A percentile compares a stretch with the other conserved stretches of the same genome.
Conservation (phyloP, 2,888 invertebrate species). For the Craniophora ligustri region DNA sequence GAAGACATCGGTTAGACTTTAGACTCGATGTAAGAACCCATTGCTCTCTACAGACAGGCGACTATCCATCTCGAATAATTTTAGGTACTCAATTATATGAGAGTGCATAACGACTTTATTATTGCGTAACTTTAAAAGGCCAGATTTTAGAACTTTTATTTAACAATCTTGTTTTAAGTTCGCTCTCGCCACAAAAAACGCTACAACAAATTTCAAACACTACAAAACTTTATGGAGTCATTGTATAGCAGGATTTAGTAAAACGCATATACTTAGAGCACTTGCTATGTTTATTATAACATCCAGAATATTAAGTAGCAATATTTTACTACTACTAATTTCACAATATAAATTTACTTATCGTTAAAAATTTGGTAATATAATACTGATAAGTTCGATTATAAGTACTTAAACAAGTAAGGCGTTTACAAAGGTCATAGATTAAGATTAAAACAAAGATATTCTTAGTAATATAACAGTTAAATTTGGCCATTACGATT, state of each 20-base stretch:
- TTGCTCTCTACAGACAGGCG: conserved; percentile 42
- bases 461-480: not conserved
- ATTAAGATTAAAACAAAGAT: not conserved
- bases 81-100: conserved; percentile 32
- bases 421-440: conserved; percentile 1
- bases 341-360: conserved; percentile 1
- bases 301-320: conserved; percentile 2
- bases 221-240: no score
- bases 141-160: not conserved
- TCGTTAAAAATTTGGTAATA: not conserved
- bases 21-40: conserved; percentile 53
- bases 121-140: conserved; percentile 21
- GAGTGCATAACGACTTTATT: conserved; percentile 9
- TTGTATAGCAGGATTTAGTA: not conserved
- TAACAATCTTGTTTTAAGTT: not conserved
- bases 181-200: no score
- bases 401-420: conserved; percentile 52
- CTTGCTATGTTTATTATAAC: conserved; percentile 24
- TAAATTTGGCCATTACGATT: no score
- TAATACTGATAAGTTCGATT: conserved; percentile 46
- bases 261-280: not conserved
- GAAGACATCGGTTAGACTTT: conserved; percentile 70
- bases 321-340: not conserved
- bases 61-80: conserved; percentile 29
- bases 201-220: no score